A percentile compares a stretch with the other conserved stretches of the same genome.
Evolutionary conservation across 2,113 vertebrate species (phyloP).

Genomic region (Microtus oregoni): DNA sequence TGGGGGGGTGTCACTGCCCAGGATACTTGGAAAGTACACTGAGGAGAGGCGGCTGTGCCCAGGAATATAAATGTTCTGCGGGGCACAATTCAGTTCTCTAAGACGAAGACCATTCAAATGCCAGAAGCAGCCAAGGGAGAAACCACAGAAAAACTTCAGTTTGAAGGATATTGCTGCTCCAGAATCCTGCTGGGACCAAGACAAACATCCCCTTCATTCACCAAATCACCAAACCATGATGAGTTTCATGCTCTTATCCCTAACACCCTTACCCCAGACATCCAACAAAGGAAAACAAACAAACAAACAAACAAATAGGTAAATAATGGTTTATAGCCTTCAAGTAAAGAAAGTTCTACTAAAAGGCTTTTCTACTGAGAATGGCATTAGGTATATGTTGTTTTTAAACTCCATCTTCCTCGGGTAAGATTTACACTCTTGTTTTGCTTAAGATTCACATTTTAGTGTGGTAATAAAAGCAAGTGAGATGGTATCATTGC

Average conservation of each 20-base stretch:
- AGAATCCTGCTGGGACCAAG: conserved; percentile 15
- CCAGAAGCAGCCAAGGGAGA: neutral
- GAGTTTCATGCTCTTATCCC: conserved; percentile 81
- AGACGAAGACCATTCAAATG: conserved; percentile 5
- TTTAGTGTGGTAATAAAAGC: conserved; percentile 86
- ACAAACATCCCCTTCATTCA: conserved; percentile 83
- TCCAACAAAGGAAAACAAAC: conserved; percentile 57
- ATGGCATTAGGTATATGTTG: conserved; percentile 71
- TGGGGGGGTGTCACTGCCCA: no score
- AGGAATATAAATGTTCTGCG: neutral
- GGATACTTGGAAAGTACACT: neutral
- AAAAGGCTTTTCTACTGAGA: conserved; percentile 64
- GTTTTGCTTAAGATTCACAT: conserved; percentile 89
- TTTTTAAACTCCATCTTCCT: conserved; percentile 80
- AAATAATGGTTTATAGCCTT: conserved; percentile 79
- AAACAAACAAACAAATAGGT: neutral
- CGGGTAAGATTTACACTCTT: conserved; percentile 87
- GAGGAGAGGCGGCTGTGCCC: neutral
- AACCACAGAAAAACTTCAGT: neutral
- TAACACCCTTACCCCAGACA: conserved; percentile 64
- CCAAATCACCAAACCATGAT: conserved; percentile 81
- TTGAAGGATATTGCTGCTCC: neutral
- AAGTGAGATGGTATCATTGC: conserved; percentile 85
- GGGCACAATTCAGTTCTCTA: neutral
- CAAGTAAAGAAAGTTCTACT: conserved; percentile 80